Percentiles rank a stretch among this genome's conserved stretches.
These are phyloP conservation scores for Tetheella fluctuosa DNA, from an alignment of 2,888 invertebrate species.

Conservation along the genomic window DNA sequence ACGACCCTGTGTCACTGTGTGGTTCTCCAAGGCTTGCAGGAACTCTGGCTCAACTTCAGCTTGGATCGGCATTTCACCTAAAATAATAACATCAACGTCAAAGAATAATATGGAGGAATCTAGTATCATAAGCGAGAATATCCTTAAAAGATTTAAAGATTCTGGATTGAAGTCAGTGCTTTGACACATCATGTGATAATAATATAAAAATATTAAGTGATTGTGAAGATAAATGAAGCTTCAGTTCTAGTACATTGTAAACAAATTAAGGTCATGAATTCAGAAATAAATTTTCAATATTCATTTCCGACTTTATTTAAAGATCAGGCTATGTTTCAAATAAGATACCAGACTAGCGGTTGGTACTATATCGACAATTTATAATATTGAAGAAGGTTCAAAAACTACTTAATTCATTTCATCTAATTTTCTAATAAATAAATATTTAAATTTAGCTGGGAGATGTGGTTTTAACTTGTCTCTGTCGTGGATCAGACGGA, in stretches of 20 bases:
- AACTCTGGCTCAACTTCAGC: slow-evolving; percentile 90
- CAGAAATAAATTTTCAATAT: not conserved
- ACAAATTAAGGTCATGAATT: too few species aligned
- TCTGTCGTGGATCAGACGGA: slow-evolving; percentile 36
- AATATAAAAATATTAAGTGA: not conserved
- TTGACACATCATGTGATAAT: not conserved
- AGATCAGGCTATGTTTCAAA: too few species aligned
- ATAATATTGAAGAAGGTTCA: slow-evolving; percentile 33
- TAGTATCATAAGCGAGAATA: not conserved
- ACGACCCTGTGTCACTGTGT: slow-evolving; percentile 93
- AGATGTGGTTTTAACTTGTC: slow-evolving; percentile 44
- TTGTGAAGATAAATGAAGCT: too few species aligned
- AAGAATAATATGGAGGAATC: not conserved
- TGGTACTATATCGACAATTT: slow-evolving; percentile 28
- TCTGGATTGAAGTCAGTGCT: not conserved
- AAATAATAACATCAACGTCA: slow-evolving; percentile 26
- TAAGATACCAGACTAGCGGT: slow-evolving; percentile 11
- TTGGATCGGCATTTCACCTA: slow-evolving; percentile 89
- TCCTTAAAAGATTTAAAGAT: too few species aligned
- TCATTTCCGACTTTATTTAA: slow-evolving; percentile 12
- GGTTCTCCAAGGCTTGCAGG: slow-evolving; percentile 92
- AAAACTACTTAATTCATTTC: slow-evolving; percentile 41
- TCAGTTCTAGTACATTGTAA: too few species aligned
- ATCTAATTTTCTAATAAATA: slow-evolving; percentile 51
- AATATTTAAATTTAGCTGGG: slow-evolving; percentile 48